Evolutionary conservation across 1,140 invertebrate species (phyloP), one percentile per base, ranked within the genome.

Genomic region (Drosophila chauvacae): DNA sequence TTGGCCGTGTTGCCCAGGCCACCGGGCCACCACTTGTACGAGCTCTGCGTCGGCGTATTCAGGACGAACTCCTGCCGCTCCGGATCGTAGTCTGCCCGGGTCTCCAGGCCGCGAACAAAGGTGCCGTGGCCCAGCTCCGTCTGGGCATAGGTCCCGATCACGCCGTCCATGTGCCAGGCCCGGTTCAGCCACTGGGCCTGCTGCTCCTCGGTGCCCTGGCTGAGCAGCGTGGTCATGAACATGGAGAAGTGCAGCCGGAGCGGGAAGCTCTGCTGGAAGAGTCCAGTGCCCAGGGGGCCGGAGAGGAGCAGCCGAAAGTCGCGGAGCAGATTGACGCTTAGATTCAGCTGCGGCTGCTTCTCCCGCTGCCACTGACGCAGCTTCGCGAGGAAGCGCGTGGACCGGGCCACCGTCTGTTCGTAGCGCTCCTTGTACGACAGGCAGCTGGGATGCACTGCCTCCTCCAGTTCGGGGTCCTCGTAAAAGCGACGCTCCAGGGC

Each of bases 71-170:
- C 97, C 90, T 98, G 93, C 1, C 95, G 96, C 45, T 93, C 92
- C 0, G 95, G 93, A 93, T 99, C 98, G 92, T 98, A 99, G 4
- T 96, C 97, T 2, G 98, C 96, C 1, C 96, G 97, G 0, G 98
- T 99, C 94, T 99, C 97, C 23, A 99, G 92, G 5, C 97, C 97
- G 80, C 97, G 94, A 55, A 99, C 95, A 92, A 98, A 98, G 30
- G 98, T 98, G 11, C 97, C 98, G 93, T 99, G 98, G 0, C 98
- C 98, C 28, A 99, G 93, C 93, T 99, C 98, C 16, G 98, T 99
- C 95, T 99, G 98, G 57, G 97, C 98, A 93, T 99, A 99, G 37
- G 97, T 98, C 44, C 98, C 97, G 81, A 99, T 95, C 64, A 99
- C 96, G 45, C 90, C 90, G 83, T 96, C 95, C 74, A 96, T 95